A percentile compares a stretch with the other conserved stretches of the same genome.
Evolutionary conservation across 1,140 invertebrate genomes (phyloP).

Genomic region (Parapsyche elsis): DNA sequence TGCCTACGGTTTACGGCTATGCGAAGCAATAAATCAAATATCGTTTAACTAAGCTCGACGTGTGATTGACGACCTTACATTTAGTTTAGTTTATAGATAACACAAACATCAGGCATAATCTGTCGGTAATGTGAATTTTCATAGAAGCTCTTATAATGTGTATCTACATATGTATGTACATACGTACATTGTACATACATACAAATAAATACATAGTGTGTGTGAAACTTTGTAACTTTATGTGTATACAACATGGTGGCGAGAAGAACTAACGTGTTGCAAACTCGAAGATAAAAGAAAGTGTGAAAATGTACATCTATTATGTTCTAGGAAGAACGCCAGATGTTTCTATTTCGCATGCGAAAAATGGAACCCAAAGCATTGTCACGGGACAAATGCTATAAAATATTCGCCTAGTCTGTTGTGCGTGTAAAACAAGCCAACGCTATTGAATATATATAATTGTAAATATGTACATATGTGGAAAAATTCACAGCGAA

Average conservation of each 20-base stretch:
- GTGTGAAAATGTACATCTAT: constrained; percentile 38
- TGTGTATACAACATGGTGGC: constrained; percentile 18
- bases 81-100: background rate
- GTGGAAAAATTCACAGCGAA: too few species aligned
- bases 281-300: constrained; percentile 29
- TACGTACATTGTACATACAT: background rate
- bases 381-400: too few species aligned
- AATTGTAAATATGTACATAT: too few species aligned
- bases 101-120: background rate
- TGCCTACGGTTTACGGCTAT: background rate
- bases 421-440: too few species aligned
- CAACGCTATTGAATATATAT: too few species aligned
- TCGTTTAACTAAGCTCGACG: constrained; percentile 15
- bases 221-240: constrained; percentile 10
- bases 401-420: too few species aligned
- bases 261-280: constrained; percentile 27
- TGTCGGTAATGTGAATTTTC: background rate
- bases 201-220: too few species aligned
- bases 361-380: background rate
- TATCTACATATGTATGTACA: background rate
- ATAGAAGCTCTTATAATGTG: background rate
- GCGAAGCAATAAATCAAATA: constrained; percentile 10
- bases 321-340: constrained; percentile 34
- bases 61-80: constrained; percentile 4
- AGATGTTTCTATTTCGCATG: constrained; percentile 34